phyloP scores from a whole-genome alignment of 2,113 vertebrate genomes.

The Henicopernis longicauda region DNA sequence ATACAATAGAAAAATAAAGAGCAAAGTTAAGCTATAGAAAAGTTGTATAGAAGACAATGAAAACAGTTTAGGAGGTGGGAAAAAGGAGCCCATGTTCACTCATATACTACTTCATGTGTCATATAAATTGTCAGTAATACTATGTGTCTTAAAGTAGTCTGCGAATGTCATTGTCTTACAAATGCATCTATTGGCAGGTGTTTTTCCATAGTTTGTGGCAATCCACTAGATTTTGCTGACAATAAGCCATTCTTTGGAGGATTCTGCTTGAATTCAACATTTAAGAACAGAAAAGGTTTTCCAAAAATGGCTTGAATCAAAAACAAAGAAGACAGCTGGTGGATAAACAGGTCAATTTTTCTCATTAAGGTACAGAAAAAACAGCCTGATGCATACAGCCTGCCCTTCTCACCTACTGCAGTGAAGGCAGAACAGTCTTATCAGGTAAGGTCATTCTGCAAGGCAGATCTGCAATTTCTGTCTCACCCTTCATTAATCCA shows the following conservation, averaged over 20 bases:
- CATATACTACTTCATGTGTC: background rate
- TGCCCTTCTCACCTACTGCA: constrained; percentile 53
- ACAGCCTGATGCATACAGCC: background rate
- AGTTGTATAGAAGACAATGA: background rate
- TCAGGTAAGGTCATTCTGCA: constrained; percentile 53
- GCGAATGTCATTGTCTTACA: background rate
- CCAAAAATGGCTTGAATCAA: constrained; percentile 29
- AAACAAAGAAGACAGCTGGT: constrained; percentile 54
- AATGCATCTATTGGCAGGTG: background rate
- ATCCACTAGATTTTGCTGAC: background rate
- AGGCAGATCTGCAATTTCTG: constrained; percentile 30
- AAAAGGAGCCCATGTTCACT: background rate
- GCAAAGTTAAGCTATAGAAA: background rate
- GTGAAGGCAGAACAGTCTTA: constrained; percentile 54
- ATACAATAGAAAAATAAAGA: background rate
- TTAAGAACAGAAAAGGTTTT: constrained; percentile 23
- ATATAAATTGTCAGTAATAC: background rate
- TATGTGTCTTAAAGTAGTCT: background rate
- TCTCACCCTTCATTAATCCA: constrained; percentile 66
- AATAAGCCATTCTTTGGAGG: background rate
- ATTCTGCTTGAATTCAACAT: background rate
- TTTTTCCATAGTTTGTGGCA: background rate
- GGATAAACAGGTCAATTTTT: constrained; percentile 68
- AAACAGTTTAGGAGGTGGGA: background rate
- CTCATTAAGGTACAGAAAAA: constrained; percentile 61